Evolutionary conservation across 2,113 vertebrate species (phyloP).

Genomic region (Lophotis ruficrista): DNA sequence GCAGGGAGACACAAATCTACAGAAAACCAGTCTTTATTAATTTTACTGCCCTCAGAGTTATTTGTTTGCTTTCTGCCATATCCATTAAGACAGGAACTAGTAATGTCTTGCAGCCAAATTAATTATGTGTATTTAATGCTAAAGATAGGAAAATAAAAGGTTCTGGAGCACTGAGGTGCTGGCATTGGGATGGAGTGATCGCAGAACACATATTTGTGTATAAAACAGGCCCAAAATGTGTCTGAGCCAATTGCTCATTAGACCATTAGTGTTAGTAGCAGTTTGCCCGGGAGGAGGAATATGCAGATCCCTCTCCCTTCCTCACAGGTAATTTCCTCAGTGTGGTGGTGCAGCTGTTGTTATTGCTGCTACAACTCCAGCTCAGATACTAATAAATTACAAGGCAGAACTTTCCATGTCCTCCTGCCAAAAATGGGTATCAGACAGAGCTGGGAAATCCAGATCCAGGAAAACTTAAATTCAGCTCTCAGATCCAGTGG

Average conservation of each 20-base stretch:
- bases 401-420: background rate
- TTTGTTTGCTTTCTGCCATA: background rate
- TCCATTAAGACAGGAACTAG: background rate
- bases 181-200: background rate
- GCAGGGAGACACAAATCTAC: background rate
- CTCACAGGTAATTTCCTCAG: background rate
- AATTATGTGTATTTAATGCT: background rate
- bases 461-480: background rate
- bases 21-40: background rate
- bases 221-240: background rate
- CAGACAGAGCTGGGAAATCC: background rate
- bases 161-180: background rate
- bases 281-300: background rate
- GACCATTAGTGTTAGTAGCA: background rate
- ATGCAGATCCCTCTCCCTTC: background rate
- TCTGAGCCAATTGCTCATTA: background rate
- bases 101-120: background rate
- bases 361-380: background rate
- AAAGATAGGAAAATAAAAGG: background rate
- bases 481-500: background rate
- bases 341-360: background rate
- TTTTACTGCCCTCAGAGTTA: background rate
- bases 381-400: conserved; percentile 33
- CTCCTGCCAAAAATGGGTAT: conserved; percentile 6
- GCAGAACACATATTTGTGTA: background rate